Base-by-base conservation (phyloP, 2,797 vertebrate species). In the Perodicticus potto region DNA sequence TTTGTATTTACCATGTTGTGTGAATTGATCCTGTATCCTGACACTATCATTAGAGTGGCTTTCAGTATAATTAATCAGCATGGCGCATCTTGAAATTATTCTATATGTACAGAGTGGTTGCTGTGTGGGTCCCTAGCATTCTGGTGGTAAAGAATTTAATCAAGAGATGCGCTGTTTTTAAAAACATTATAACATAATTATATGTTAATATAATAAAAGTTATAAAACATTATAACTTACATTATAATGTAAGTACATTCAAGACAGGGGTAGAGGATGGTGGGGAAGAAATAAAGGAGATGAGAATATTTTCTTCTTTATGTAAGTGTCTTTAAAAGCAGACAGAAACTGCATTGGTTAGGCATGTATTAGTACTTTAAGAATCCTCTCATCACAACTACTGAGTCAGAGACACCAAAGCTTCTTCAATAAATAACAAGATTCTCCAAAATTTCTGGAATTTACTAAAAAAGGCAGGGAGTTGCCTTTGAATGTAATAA, bases 31-130 rank as follows among this genome's bases (percentile, higher is more conserved):
- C 86, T 97, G 90, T 69, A 93, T 96, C 96, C 94, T 82, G 72
- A 97, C 96, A 96, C 96, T 93, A 97, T 95, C 97, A 89, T 97
- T 97, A 96, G 88, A 88, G 94, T 80, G 92, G 97, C 97, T 97
- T 96, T 97, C 95, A 97, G 97, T 96, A 98, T 97, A 98, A 98
- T 96, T 97, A 97, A 97, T 97, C 96, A 97, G 93, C 67, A n/a
- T 80, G 85, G 88, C 25, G 25, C 83, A 84, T 96, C 96, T 93
- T 92, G 67, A 96, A 96, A 96, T 95, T 92, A 95, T 93, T 97
- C 96, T 92, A 77, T 72, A 96, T 12, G 69, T 80, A 78, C n/a
- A 74, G 49, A 91, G 73, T 90, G 93, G 94, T 83, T 34, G 57
- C 57, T 40, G 83, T 45, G 69, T 6, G 0, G 82, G 89, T 25